Base-by-base conservation (phyloP, 2,888 invertebrate species). In the Reticulitermes lucifugus region DNA sequence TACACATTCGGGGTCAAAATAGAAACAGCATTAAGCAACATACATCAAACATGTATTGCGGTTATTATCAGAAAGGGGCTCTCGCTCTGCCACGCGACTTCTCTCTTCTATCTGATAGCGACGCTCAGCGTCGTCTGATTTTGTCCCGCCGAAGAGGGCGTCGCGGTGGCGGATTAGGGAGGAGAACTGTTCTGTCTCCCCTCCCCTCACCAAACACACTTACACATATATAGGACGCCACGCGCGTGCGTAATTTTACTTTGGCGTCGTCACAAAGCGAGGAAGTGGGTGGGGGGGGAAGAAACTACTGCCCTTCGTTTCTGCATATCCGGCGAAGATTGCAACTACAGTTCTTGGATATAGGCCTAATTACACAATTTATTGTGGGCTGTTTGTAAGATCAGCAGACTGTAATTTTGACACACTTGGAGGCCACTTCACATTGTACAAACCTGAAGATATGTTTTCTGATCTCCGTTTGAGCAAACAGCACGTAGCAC, bases 41-140 rank as follows among this genome's bases (percentile, higher is more conserved):
- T 9, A 55, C 46, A 46, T 46, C 46, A 55, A 2, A 55, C 18
- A 14, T 18, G 55, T 55, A 55, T 18, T 18, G 65, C 6, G 9
- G 65, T 5, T n/a, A n/a, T 4, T n/a, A 70, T 70, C 25, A 70
- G 25, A 41, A 18, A 55, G 65, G 65, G 65, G 25, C n/a, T 5
- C 0, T 10, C 25, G 5, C 9, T n/a, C 7, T 25, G n/a, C n/a
- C n/a, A n/a, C 25, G 25, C 65, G 65, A 14, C 10, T 2, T 25
- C 4, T n/a, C 14, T 9, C 35, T 25, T 70, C 25, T 41, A 81
- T 70, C 43, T 70, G 81, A 81, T 65, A 81, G 81, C 70, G 81
- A 81, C 81, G 81, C 70, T 43, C 55, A 81, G 81, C 81, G 81
- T 70, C 81, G 81, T 81, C 81, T 81, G 81, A 81, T 70, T 81